Evolutionary conservation across 2,113 vertebrate species (phyloP).

Genomic region (Dascyllus trimaculatus): DNA sequence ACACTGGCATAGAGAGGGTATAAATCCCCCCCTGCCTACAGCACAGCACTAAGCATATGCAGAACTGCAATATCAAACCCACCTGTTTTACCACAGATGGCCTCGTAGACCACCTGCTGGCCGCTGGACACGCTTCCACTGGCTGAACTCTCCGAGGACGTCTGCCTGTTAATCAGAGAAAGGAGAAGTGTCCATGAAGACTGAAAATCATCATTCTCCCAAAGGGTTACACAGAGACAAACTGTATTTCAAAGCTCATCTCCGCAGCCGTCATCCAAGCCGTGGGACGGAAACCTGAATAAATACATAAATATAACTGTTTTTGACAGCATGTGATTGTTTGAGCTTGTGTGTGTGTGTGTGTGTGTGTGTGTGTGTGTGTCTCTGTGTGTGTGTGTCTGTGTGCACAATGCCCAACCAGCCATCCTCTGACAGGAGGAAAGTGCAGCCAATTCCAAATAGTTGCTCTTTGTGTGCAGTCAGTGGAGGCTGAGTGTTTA

Average conservation of each 20-base stretch:
- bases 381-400: neutral
- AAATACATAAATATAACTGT: constrained; percentile 1
- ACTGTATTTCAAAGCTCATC: constrained; percentile 12
- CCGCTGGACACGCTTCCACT: constrained; percentile 52
- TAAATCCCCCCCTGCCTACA: constrained; percentile 17
- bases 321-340: constrained; percentile 11
- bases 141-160: constrained; percentile 69
- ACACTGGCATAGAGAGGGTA: constrained; percentile 49
- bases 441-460: constrained; percentile 31
- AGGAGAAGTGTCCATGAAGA: constrained; percentile 37
- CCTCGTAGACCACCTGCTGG: constrained; percentile 78
- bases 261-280: neutral
- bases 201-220: constrained; percentile 26
- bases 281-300: constrained; percentile 4
- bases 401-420: neutral
- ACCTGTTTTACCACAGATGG: constrained; percentile 81
- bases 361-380: no score
- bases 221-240: neutral
- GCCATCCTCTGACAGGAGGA: constrained; percentile 18
- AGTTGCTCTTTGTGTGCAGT: constrained; percentile 40
- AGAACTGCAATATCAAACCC: constrained; percentile 60
- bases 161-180: constrained; percentile 77
- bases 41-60: constrained; percentile 32
- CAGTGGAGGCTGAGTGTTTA: constrained; percentile 68
- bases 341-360: neutral